A percentile compares a stretch with the other conserved stretches of the same genome.
Conservation (phyloP, 2,888 invertebrate genomes). For the Exocentrus adspersus region DNA sequence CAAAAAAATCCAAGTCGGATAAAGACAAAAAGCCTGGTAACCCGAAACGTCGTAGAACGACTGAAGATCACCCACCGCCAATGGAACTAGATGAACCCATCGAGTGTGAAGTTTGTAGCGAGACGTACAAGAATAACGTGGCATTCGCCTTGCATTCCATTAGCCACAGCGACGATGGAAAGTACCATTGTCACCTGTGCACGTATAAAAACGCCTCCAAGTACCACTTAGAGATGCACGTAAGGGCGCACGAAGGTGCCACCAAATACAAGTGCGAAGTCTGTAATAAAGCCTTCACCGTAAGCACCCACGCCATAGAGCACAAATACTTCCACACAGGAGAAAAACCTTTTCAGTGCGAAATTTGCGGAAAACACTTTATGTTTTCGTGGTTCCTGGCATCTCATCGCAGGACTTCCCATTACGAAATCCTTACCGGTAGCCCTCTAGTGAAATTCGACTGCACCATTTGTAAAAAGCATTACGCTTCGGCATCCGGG, state of each 20-base stretch:
- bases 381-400: slow-evolving; percentile 65
- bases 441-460: slow-evolving; percentile 57
- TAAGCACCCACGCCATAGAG: slow-evolving; percentile 55
- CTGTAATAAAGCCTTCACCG: slow-evolving; percentile 57
- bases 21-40: slow-evolving; percentile 7
- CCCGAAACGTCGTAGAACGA: slow-evolving; percentile 23
- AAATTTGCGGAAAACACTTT: slow-evolving; percentile 66
- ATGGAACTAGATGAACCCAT: slow-evolving; percentile 59
- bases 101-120: slow-evolving; percentile 67
- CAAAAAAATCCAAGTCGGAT: slow-evolving; percentile 27
- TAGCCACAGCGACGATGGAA: slow-evolving; percentile 52
- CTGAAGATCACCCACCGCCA: slow-evolving; percentile 45
- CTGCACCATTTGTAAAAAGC: slow-evolving; percentile 66
- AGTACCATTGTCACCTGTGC: slow-evolving; percentile 58
- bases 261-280: slow-evolving; percentile 60
- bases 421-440: slow-evolving; percentile 62
- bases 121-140: slow-evolving; percentile 64
- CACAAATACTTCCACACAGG: slow-evolving; percentile 58
- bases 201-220: slow-evolving; percentile 55
- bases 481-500: slow-evolving; percentile 60
- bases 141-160: slow-evolving; percentile 55
- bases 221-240: slow-evolving; percentile 61
- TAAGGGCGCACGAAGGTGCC: slow-evolving; percentile 62
- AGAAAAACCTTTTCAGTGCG: slow-evolving; percentile 66
- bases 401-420: slow-evolving; percentile 64